Percentiles rank a stretch among this genome's conserved stretches.
These are phyloP conservation scores for Telenomus remus DNA, from an alignment of 1,140 invertebrate species.

Conservation along the genomic window DNA sequence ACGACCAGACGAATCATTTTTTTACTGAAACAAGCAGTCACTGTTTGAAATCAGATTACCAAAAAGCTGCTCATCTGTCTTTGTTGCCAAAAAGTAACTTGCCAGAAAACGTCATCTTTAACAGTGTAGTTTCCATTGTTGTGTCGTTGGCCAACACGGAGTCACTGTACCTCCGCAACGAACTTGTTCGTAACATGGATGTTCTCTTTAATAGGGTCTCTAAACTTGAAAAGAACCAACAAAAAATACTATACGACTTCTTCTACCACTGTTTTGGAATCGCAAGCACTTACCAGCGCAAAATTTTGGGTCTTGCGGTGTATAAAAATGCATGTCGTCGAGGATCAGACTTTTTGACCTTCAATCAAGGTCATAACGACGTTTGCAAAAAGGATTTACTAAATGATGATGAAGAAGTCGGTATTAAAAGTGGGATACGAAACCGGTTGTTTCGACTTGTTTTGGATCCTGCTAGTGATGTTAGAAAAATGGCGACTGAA, in stretches of 20 bases:
- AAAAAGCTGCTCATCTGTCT: slow-evolving; percentile 19
- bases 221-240: slow-evolving; percentile 43
- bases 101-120: not conserved
- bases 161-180: slow-evolving; percentile 58
- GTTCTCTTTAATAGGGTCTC: slow-evolving; percentile 57
- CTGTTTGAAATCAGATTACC: slow-evolving; percentile 15
- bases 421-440: no score
- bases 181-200: slow-evolving; percentile 61
- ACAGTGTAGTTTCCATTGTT: slow-evolving; percentile 42
- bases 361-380: slow-evolving; percentile 11
- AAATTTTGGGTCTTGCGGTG: slow-evolving; percentile 72
- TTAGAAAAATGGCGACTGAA: slow-evolving; percentile 69
- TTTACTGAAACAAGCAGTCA: not conserved
- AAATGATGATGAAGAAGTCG: no score
- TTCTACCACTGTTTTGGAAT: slow-evolving; percentile 73
- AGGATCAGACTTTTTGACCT: slow-evolving; percentile 16
- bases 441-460: slow-evolving; percentile 63
- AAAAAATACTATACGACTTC: slow-evolving; percentile 72
- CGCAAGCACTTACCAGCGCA: slow-evolving; percentile 77
- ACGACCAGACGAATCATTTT: not conserved
- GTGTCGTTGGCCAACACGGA: slow-evolving; percentile 61
- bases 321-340: slow-evolving; percentile 64
- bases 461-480: slow-evolving; percentile 72
- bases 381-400: slow-evolving; percentile 6
- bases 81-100: slow-evolving; percentile 10